These are phyloP conservation scores for Heterocephalus glaber DNA, from an alignment of 2,113 vertebrate species.

Conservation along the genomic window DNA sequence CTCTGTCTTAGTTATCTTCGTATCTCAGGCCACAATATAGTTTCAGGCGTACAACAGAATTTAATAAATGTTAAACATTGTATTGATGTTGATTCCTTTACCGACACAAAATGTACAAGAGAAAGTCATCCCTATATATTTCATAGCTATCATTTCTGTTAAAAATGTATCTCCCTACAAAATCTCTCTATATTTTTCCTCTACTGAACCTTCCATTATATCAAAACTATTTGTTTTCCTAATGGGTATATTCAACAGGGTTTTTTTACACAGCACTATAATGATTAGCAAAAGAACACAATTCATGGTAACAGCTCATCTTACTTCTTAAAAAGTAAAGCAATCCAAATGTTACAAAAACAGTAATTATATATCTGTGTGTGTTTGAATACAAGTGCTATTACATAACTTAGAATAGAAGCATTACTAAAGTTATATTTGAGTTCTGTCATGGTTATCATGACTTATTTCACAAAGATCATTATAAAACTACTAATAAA, in stretches of 20 bases:
- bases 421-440: not conserved
- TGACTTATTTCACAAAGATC: not conserved
- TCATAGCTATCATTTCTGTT: conserved; percentile 3
- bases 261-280: not conserved
- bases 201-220: not conserved
- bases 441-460: not conserved
- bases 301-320: not conserved
- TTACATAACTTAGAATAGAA: not conserved
- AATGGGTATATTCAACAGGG: not conserved
- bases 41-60: not conserved
- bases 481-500: conserved; percentile 3
- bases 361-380: not conserved
- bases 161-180: not conserved
- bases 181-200: not conserved
- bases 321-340: conserved; percentile 1
- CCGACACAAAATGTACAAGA: not conserved
- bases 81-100: not conserved
- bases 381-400: not conserved
- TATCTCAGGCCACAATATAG: not conserved
- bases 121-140: not conserved
- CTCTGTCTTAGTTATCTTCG: not conserved
- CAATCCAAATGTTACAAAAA: not conserved
- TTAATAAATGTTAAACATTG: not conserved
- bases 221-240: conserved; percentile 11
- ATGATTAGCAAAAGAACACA: not conserved